Evolutionary conservation across 2,797 vertebrate species (phyloP).

Genomic region (Sebastes vulpes): DNA sequence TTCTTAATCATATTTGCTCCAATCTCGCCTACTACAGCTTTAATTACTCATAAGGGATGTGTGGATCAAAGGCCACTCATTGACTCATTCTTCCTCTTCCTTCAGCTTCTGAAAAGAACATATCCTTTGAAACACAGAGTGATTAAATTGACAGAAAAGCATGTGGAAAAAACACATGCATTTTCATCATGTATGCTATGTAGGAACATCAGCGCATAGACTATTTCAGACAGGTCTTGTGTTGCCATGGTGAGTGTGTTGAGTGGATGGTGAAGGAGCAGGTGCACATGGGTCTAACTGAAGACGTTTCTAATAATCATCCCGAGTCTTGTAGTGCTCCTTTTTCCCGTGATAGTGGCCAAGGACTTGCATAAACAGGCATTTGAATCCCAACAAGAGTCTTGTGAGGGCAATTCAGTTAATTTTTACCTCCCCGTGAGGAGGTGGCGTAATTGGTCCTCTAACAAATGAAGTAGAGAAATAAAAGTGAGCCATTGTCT

Average conservation of each 20-base stretch:
- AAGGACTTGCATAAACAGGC: slow-evolving; percentile 8
- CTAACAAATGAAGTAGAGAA: background rate
- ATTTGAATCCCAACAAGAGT: slow-evolving; percentile 12
- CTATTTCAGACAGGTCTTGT: background rate
- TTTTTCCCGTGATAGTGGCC: background rate
- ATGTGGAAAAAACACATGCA: background rate
- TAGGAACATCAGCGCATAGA: background rate
- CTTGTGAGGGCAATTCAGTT: slow-evolving; percentile 2
- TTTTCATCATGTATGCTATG: background rate
- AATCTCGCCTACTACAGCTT: too few species aligned
- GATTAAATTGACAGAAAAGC: background rate
- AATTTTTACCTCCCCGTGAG: slow-evolving; percentile 1
- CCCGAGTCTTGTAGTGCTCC: background rate
- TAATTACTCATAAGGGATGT: background rate
- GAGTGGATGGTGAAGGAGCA: background rate
- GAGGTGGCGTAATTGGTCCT: slow-evolving; percentile 17
- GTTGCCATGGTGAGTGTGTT: slow-evolving; percentile 39
- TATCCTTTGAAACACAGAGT: background rate
- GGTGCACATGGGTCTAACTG: background rate
- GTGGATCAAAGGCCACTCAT: background rate
- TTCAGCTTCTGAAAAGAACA: background rate
- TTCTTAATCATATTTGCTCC: too few species aligned
- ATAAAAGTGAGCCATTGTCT: background rate
- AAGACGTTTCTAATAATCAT: slow-evolving; percentile 13
- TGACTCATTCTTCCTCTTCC: background rate